A percentile compares a stretch with the other conserved stretches of the same genome.
These are phyloP conservation scores for Anas platyrhynchos DNA, from an alignment of 2,113 vertebrate genomes.

Conservation along the genomic window DNA sequence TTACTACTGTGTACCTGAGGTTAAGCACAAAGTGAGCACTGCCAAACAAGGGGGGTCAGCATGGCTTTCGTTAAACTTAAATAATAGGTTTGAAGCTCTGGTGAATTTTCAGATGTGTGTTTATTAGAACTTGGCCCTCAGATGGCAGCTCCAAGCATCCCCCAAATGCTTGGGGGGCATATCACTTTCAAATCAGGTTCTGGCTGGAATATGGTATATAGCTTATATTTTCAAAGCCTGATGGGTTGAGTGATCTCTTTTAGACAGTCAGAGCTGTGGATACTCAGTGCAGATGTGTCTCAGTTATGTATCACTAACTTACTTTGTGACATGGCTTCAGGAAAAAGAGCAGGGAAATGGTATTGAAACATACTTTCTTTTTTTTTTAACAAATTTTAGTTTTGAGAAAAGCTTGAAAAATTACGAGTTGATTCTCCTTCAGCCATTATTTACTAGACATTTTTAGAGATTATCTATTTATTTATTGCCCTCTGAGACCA, in stretches of 20 bases:
- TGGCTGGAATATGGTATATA: accelerated
- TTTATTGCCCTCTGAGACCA: slow-evolving; percentile 57
- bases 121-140: not conserved
- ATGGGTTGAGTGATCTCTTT: not conserved
- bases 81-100: not conserved
- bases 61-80: not conserved
- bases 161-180: not conserved
- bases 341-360: not conserved
- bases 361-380: not conserved
- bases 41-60: not conserved
- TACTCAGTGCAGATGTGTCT: not conserved
- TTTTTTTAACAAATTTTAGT: not conserved
- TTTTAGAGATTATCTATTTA: slow-evolving; percentile 49
- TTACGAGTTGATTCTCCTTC: not conserved
- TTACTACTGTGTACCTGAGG: not conserved
- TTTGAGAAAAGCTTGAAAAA: slow-evolving; percentile 6
- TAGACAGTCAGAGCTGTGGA: not conserved
- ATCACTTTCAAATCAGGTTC: not conserved
- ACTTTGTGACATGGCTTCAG: not conserved
- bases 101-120: not conserved
- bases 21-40: not conserved
- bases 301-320: not conserved
- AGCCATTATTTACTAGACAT: slow-evolving; percentile 26
- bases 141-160: not conserved
- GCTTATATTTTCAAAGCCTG: not conserved